phyloP scores from a whole-genome alignment of 2,797 vertebrate species.

The Iguana delicatissima region DNA sequence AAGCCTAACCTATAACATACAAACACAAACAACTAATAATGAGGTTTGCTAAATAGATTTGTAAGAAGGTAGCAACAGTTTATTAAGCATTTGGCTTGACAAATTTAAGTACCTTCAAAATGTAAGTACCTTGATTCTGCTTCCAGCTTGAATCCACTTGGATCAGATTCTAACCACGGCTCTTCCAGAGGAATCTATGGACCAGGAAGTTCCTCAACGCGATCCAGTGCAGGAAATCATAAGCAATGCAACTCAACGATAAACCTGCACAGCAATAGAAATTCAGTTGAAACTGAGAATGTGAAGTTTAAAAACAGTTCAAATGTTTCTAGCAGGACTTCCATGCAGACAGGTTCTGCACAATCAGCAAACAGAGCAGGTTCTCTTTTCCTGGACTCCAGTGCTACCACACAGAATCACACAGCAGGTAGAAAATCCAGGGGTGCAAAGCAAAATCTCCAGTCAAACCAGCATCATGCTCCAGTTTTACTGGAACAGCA shows the following conservation, averaged over 20 bases:
- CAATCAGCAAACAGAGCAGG: conserved; percentile 78
- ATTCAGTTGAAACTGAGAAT: conserved; percentile 83
- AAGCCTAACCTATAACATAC: neutral
- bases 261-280: conserved; percentile 82
- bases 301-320: conserved; percentile 84
- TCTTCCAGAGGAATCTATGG: conserved; percentile 87
- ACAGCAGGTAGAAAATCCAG: conserved; percentile 83
- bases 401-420: conserved; percentile 80
- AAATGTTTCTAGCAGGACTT: conserved; percentile 80
- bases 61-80: neutral
- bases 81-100: neutral
- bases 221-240: conserved; percentile 79
- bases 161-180: conserved; percentile 85
- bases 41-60: neutral
- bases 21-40: neutral
- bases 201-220: conserved; percentile 82
- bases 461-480: conserved; percentile 73
- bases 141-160: conserved; percentile 89
- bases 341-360: conserved; percentile 83
- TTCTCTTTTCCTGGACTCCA: conserved; percentile 80
- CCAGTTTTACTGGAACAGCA: conserved; percentile 82
- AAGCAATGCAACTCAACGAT: conserved; percentile 83
- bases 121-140: too few species aligned
- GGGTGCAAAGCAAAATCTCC: conserved; percentile 83
- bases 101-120: conserved; percentile 34